Base-by-base conservation (phyloP, 1,140 invertebrate genomes). In the Drosophila leontia region DNA sequence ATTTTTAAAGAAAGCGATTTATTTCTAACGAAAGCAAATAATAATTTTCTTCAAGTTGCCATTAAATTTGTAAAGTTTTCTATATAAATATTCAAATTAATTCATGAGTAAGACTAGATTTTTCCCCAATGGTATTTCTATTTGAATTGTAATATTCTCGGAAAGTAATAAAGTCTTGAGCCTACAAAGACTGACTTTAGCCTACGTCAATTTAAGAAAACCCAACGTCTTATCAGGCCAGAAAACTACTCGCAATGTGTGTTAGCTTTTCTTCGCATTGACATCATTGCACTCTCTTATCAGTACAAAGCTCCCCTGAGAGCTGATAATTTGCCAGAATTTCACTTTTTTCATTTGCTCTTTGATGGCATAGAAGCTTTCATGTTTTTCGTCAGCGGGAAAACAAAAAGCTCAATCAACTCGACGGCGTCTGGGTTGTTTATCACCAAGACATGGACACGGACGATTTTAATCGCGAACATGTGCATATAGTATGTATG, bases 381-480 rank as follows among this genome's bases (percentile, higher is more conserved):
- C n/a, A 57, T 61, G 51, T 68, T 72, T 69, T 67, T 50, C 67
- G 44, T 51, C 45, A 78, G 58, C 13, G 65, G 42, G 23, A 23
- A 35, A 55, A 62, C 32, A 1, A 65, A 81, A 81, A 84, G 78
- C 82, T 81, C 62, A 58, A 39, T 57, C 48, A 57, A 26, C 50
- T 32, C 41, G 29, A 41, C 19, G 68, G 63, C 82, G 68, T 56
- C 71, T 34, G 48, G 42, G 32, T 82, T 85, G 82, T 85, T 85
- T 85, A 86, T 85, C 74, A 81, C 82, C 47, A 65, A 84, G 45
- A 77, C 80, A 82, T 69, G 48, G 34, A 56, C 32, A 34, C 2
- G 19, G 13, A 9, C 19, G 53, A 56, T 56, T 56, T 35, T 45
- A 62, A 32, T 62, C 39, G 39, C 11, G 4, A 64, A n/a, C 62